These are phyloP conservation scores for Yponomeuta plumbellus DNA, from an alignment of 2,888 invertebrate species.

Conservation along the genomic window DNA sequence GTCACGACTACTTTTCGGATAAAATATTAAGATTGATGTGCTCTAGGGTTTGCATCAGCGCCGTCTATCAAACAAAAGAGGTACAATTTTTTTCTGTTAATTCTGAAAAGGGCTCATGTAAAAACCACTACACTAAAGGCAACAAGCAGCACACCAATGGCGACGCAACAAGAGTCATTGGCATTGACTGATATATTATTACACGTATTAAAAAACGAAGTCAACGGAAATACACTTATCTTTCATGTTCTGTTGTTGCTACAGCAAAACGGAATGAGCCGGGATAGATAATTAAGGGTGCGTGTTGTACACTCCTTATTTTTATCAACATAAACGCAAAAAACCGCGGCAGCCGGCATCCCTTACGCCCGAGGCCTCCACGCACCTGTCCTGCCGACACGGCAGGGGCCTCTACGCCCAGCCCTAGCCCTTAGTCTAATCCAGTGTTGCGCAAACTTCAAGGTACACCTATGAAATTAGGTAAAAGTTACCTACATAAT, in stretches of 20 bases:
- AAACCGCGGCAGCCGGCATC: constrained; percentile 6
- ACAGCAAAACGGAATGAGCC: constrained; percentile 32
- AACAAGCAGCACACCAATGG: neutral
- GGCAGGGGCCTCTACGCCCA: neutral
- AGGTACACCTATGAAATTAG: too few species aligned
- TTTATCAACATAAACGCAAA: neutral
- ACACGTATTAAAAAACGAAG: neutral
- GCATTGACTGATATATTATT: neutral
- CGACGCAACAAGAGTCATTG: neutral
- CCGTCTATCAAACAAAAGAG: too few species aligned
- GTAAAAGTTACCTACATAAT: too few species aligned
- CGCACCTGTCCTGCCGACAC: constrained; percentile 13
- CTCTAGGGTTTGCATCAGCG: too few species aligned
- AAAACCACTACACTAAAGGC: neutral
- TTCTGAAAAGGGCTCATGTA: too few species aligned
- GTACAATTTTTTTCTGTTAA: too few species aligned
- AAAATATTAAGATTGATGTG: too few species aligned
- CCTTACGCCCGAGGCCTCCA: constrained; percentile 1
- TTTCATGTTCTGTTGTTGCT: constrained; percentile 25
- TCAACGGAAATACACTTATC: neutral
- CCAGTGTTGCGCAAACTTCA: too few species aligned
- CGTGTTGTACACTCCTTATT: constrained; percentile 6
- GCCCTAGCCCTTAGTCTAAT: neutral
- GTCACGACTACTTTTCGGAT: too few species aligned
- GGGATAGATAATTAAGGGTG: constrained; percentile 10